Evolutionary conservation across 2,113 vertebrate species (phyloP), one percentile per base, ranked within the genome.

Genomic region (Thinocorus orbignyianus): DNA sequence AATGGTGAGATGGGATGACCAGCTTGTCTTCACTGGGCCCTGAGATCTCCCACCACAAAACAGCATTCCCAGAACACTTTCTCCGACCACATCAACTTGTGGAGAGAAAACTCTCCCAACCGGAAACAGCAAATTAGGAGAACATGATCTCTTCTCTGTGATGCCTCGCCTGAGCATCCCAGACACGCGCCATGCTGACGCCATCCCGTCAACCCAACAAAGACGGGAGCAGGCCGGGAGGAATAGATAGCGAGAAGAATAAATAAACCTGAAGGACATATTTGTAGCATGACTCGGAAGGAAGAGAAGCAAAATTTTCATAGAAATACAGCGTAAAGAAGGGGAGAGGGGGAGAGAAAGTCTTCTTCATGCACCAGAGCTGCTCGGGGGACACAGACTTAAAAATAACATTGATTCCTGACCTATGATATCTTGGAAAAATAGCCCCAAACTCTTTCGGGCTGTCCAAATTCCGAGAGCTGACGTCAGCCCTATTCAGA

Each of bases 361-460:
- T 18, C 83, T 96, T 89, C 81, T 91, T 94, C 91, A 74, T 39
- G 78, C 85, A 89, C 44, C 39, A 88, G 57, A 92, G 70, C 82
- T 74, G 77, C 80, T 97, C 82, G 26, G 60, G 87, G 95, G 89
- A 96, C 92, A 89, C 42, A 51, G 28, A 6, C 37, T 95, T 97
- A 95, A 96, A 97, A 97, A 96, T 97, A 96, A 85, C 41, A 26
- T 80, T 94, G 95, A 96, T 97, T 97, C 94, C 77, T 96, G 87
- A 96, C 82, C 96, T 94, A 94, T 93, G 95, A 90, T 96, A 96
- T 97, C 93, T 98, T 81, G 93, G 97, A 97, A 98, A 97, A 97
- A 95, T 83, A 96, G 77, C 90, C 94, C 95, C 93, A 96, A 94
- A 91, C 26, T 51, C 62, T 72, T 93, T 81, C 65, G 93, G 96